Percentiles rank a stretch among this genome's conserved stretches.
phyloP scores from a whole-genome alignment of 2,113 vertebrate genomes.

The Syngnathus floridae region DNA sequence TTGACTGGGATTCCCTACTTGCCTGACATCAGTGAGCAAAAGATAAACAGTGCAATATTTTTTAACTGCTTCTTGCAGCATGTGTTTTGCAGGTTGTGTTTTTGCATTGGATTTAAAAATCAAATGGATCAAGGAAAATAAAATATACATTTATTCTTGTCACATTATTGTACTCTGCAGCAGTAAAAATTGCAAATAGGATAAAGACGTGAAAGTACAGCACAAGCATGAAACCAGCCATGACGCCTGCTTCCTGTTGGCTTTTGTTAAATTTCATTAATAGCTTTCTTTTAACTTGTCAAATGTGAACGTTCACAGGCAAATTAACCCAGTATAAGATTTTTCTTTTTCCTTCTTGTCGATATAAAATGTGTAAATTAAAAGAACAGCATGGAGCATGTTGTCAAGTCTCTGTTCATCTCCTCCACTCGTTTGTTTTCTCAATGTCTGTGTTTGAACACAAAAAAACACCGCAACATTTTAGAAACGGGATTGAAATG shows the following conservation, averaged over 20 bases:
- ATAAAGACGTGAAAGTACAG: slow-evolving; percentile 7
- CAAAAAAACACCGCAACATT: slow-evolving; percentile 42
- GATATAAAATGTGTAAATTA: slow-evolving; percentile 73
- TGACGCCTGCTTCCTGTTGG: slow-evolving; percentile 28
- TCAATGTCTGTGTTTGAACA: slow-evolving; percentile 24
- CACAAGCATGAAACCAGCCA: slow-evolving; percentile 39
- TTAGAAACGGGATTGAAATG: slow-evolving; percentile 28
- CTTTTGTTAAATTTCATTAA: slow-evolving; percentile 64
- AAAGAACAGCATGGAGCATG: slow-evolving; percentile 68
- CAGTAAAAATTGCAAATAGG: slow-evolving; percentile 1
- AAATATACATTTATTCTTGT: slow-evolving; percentile 23
- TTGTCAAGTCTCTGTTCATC: slow-evolving; percentile 47
- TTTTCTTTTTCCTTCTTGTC: slow-evolving; percentile 46
- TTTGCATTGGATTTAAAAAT: slow-evolving; percentile 4
- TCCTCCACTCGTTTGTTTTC: slow-evolving; percentile 38
- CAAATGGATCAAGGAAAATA: slow-evolving; percentile 18
- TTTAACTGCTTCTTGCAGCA: slow-evolving; percentile 13
- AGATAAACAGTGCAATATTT: not conserved
- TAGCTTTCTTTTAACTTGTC: slow-evolving; percentile 61
- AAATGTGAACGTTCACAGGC: slow-evolving; percentile 72
- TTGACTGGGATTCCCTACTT: slow-evolving; percentile 76
- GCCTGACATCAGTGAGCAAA: slow-evolving; percentile 21
- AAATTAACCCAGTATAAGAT: slow-evolving; percentile 64
- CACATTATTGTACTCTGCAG: slow-evolving; percentile 16
- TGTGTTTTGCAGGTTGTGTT: slow-evolving; percentile 11